Percentiles rank a stretch among this genome's conserved stretches.
Conservation (phyloP, 2,797 vertebrate genomes). For the Hippocampus kuda region DNA sequence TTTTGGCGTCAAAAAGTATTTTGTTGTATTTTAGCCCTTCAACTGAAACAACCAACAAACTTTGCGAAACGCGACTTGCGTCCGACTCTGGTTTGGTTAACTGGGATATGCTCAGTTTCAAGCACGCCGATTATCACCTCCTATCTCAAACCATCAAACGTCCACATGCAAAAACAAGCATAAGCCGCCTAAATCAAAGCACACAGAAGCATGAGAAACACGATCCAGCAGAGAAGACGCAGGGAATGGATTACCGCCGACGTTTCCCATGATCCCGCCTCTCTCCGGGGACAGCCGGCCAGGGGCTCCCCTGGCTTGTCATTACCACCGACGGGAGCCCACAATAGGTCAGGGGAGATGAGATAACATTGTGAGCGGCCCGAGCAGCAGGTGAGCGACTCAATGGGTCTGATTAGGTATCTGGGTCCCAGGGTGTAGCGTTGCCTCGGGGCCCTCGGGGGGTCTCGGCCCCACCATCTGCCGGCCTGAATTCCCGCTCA, state of each 20-base stretch:
- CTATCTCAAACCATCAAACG: background rate
- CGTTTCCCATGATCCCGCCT: constrained; percentile 63
- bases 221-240: constrained; percentile 43
- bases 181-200: constrained; percentile 6
- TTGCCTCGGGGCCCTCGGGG: constrained; percentile 61
- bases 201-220: constrained; percentile 38
- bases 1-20: no score
- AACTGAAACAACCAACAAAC: background rate
- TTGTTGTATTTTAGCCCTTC: background rate
- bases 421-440: constrained; percentile 75
- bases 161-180: background rate
- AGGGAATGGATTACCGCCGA: constrained; percentile 55
- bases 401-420: constrained; percentile 68
- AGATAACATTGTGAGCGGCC: constrained; percentile 68
- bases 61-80: background rate
- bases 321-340: constrained; percentile 60
- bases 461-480: constrained; percentile 70
- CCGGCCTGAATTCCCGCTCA: constrained; percentile 57
- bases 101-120: background rate
- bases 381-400: constrained; percentile 72
- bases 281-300: constrained; percentile 58
- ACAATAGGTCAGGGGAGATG: constrained; percentile 69
- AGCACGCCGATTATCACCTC: background rate
- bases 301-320: constrained; percentile 61
- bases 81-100: no score